phyloP scores from a whole-genome alignment of 2,113 vertebrate species.

The Butorides virescens region DNA sequence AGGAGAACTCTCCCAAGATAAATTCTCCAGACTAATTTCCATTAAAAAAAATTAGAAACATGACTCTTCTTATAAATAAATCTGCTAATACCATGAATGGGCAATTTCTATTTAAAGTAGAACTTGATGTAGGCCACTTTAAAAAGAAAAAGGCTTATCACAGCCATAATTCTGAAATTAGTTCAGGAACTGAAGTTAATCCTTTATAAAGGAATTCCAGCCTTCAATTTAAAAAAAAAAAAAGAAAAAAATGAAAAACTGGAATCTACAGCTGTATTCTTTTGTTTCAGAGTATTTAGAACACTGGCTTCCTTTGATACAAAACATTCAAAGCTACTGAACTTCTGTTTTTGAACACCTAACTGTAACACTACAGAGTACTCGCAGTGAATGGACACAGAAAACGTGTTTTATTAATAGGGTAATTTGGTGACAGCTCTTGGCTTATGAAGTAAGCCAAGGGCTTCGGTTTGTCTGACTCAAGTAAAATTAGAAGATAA shows the following conservation, averaged over 20 bases:
- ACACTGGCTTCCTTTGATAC: not conserved
- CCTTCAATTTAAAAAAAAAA: not conserved
- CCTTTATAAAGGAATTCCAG: not conserved
- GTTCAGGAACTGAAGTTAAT: not conserved
- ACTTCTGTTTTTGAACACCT: not conserved
- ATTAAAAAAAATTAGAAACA: not conserved
- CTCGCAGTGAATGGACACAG: not conserved
- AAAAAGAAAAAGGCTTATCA: not conserved
- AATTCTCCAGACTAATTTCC: not conserved
- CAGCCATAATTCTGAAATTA: not conserved
- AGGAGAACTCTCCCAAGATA: not conserved
- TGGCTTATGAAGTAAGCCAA: not conserved
- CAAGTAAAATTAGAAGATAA: not conserved
- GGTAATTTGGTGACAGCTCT: not conserved
- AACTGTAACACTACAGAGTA: not conserved
- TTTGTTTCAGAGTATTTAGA: not conserved
- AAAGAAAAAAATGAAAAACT: not conserved
- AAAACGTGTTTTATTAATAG: not conserved
- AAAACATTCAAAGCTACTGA: not conserved
- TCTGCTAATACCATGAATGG: not conserved
- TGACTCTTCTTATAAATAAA: not conserved
- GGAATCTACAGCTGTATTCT: not conserved
- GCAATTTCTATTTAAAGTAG: conserved; percentile 5
- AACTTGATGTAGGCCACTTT: not conserved
- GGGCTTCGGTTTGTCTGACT: not conserved